phyloP scores from a whole-genome alignment of 2,888 invertebrate genomes.

The Meghimatium bilineatum region DNA sequence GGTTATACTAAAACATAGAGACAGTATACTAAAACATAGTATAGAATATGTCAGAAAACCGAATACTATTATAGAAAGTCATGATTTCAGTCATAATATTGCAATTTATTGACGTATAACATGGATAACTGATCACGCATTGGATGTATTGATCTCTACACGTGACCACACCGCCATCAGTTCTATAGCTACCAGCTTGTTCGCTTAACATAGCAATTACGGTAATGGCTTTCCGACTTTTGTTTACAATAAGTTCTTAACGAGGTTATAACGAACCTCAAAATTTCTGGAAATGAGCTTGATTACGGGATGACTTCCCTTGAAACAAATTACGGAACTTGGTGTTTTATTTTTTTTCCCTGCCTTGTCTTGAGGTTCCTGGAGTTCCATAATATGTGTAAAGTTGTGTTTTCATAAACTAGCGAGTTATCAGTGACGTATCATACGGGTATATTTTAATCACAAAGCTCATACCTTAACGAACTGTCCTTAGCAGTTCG shows the following conservation, averaged over 20 bases:
- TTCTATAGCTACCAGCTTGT: not conserved
- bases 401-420: slow-evolving; percentile 9
- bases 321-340: slow-evolving; percentile 36
- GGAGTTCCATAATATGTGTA: slow-evolving; percentile 21
- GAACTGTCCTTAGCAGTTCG: not conserved
- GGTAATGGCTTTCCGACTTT: slow-evolving; percentile 26
- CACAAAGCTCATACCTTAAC: not conserved
- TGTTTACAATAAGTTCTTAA: slow-evolving; percentile 45
- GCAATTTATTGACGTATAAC: too few relatives aligned
- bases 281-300: slow-evolving; percentile 21
- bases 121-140: not conserved
- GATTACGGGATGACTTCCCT: slow-evolving; percentile 29
- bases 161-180: not conserved
- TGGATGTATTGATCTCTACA: slow-evolving; percentile 3
- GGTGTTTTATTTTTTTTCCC: not conserved
- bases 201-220: slow-evolving; percentile 18
- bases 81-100: too few relatives aligned
- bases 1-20: too few relatives aligned
- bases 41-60: too few relatives aligned
- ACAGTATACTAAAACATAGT: too few relatives aligned
- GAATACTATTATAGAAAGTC: too few relatives aligned
- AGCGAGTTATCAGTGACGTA: not conserved
- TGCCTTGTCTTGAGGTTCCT: not conserved
- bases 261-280: slow-evolving; percentile 37
- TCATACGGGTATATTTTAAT: slow-evolving; percentile 17